Evolutionary conservation across 1,140 invertebrate genomes (phyloP), one percentile per base, ranked within the genome.

Genomic region (Drosophila littoralis): DNA sequence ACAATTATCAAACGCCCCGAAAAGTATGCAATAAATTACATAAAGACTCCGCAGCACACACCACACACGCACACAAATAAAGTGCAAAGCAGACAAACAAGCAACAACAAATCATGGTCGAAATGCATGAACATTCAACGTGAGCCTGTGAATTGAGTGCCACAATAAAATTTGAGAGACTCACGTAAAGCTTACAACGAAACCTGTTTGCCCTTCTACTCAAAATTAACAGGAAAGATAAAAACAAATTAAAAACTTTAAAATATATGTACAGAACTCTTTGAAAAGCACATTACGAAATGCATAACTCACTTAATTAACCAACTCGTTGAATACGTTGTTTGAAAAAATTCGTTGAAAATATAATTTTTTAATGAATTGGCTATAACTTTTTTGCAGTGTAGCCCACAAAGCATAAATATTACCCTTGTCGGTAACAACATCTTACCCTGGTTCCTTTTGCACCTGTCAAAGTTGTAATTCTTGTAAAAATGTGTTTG

Each of bases 1-100:
- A 89, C 80, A 89, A 89, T 89, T 89, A 89, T 89, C 84, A 89
- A 89, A 73, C 80, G 77, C 84, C 79, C 79, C 71, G 38, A 78
- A 89, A 89, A 89, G 84, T 84, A 81, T 73, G 65, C 77, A 55
- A 89, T 89, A 89, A 89, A 89, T 89, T 68, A 81, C 63, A 67
- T 42, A 77, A 77, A 84, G 78, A 59, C 46, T 55, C 63, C 51
- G 13, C 13, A 36, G 48, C 43, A 57, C 42, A 52, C 45, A 35
- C 70, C 51, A 50, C 50, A 68, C 57, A 54, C 43, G 58, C n/a
- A 48, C 33, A 48, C 13, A 42, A n/a, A 42, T 13, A 54, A 55
- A 63, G 12, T 35, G 60, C 54, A 38, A 42, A 71, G 17, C 79
- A 61, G 48, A 58, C 46, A 66, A 63, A 70, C 65, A 52, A 35